A percentile compares a stretch with the other conserved stretches of the same genome.
phyloP scores from a whole-genome alignment of 1,140 invertebrate species.

The Helicoverpa armigera region DNA sequence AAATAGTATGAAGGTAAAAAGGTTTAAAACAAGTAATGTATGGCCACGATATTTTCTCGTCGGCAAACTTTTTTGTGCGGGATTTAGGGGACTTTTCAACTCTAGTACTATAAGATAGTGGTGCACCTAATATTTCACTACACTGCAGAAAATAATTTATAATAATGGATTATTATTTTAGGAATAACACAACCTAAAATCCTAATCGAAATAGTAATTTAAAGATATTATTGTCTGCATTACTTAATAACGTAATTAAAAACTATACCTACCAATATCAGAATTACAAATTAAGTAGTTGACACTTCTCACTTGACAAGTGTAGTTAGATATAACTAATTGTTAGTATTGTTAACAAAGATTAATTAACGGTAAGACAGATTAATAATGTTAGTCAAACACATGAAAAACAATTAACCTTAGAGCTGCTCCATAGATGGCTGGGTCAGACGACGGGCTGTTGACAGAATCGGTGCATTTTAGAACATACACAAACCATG shows the following conservation, averaged over 20 bases:
- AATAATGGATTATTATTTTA: too few relatives aligned
- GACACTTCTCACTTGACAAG: too few relatives aligned
- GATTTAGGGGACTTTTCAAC: neutral
- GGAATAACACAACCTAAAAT: too few relatives aligned
- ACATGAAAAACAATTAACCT: conserved; percentile 38
- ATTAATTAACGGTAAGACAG: neutral
- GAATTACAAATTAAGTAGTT: too few relatives aligned
- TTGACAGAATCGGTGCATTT: conserved; percentile 56
- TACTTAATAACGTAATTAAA: too few relatives aligned
- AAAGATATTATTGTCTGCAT: too few relatives aligned
- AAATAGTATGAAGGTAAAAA: conserved; percentile 8
- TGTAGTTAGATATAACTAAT: neutral
- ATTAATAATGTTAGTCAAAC: conserved; percentile 26
- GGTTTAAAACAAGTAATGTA: neutral
- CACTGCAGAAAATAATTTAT: too few relatives aligned
- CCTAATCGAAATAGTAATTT: too few relatives aligned
- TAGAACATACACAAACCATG: conserved; percentile 50
- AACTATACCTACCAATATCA: too few relatives aligned
- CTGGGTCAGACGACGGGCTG: conserved; percentile 45
- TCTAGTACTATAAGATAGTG: neutral
- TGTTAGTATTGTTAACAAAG: neutral
- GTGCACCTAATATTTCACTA: neutral
- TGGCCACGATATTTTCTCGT: neutral
- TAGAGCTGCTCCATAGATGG: conserved; percentile 11
- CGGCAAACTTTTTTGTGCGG: neutral